Conservation (phyloP, 2,888 invertebrate genomes). For the Rhodophaea formosa region DNA sequence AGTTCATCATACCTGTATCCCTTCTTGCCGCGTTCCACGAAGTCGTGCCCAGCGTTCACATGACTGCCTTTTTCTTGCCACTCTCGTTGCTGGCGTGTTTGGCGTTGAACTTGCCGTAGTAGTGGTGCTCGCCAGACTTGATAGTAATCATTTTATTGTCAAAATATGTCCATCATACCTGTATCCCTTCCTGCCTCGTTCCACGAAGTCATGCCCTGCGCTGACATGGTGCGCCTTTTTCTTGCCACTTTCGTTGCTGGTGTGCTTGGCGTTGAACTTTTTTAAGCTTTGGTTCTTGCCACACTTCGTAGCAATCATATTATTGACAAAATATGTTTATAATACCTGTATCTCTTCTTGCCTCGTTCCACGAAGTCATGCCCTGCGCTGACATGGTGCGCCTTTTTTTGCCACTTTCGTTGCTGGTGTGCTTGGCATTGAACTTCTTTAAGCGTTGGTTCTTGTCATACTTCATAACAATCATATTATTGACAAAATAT, state of each 20-base stretch:
- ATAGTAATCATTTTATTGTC: too few relatives aligned
- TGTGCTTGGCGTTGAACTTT: slow-evolving; percentile 84
- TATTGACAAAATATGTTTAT: too few relatives aligned
- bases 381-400: slow-evolving; percentile 81
- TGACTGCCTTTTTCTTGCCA: slow-evolving; percentile 84
- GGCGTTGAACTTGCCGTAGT: slow-evolving; percentile 84
- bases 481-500: too few relatives aligned
- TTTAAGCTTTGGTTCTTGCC: slow-evolving; percentile 86
- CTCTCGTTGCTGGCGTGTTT: slow-evolving; percentile 84
- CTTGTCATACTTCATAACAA: slow-evolving; percentile 86
- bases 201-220: slow-evolving; percentile 82
- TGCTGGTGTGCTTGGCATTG: slow-evolving; percentile 83
- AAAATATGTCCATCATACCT: too few relatives aligned
- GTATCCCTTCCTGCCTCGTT: slow-evolving; percentile 83
- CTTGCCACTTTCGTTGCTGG: slow-evolving; percentile 82
- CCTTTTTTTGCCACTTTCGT: slow-evolving; percentile 84
- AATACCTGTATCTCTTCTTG: slow-evolving; percentile 81
- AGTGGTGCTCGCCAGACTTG: slow-evolving; percentile 85
- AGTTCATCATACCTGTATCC: slow-evolving; percentile 76
- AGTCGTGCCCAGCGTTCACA: slow-evolving; percentile 82
- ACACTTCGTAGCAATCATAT: too few relatives aligned
- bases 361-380: slow-evolving; percentile 83
- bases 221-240: slow-evolving; percentile 84
- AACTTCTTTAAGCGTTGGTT: slow-evolving; percentile 85
- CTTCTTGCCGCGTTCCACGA: slow-evolving; percentile 83